phyloP scores from a whole-genome alignment of 2,113 vertebrate species.

The Eurypyga helias region DNA sequence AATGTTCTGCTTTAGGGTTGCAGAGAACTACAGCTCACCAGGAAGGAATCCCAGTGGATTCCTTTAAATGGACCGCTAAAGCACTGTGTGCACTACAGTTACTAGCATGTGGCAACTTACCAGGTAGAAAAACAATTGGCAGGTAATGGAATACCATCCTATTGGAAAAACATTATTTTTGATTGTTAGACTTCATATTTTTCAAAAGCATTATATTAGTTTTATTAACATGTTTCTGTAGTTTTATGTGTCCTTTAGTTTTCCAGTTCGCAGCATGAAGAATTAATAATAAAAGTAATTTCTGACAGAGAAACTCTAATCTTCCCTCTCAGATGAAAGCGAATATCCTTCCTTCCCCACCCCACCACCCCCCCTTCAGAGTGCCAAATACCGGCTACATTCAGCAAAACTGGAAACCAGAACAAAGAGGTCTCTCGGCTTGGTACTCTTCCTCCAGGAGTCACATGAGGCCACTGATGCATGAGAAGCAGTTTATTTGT shows the following conservation, averaged over 20 bases:
- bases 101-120: not conserved
- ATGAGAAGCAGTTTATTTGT: conserved; percentile 20
- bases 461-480: conserved; percentile 23
- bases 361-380: not conserved
- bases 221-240: not conserved
- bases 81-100: not conserved
- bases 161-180: not conserved
- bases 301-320: not conserved
- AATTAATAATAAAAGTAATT: not conserved
- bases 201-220: not conserved
- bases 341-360: not conserved
- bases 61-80: not conserved
- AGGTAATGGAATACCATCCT: not conserved
- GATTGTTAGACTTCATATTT: not conserved
- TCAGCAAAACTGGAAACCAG: conserved; percentile 26
- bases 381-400: not conserved
- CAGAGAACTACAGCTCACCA: not conserved
- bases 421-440: conserved; percentile 41
- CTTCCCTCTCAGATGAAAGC: not conserved
- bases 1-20: not conserved
- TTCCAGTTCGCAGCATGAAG: not conserved
- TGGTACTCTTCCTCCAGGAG: conserved; percentile 39
- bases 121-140: not conserved
- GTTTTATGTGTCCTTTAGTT: not conserved
- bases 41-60: not conserved